These are phyloP conservation scores for Dendropsophus ebraccatus DNA, from an alignment of 2,113 vertebrate species.

Conservation along the genomic window DNA sequence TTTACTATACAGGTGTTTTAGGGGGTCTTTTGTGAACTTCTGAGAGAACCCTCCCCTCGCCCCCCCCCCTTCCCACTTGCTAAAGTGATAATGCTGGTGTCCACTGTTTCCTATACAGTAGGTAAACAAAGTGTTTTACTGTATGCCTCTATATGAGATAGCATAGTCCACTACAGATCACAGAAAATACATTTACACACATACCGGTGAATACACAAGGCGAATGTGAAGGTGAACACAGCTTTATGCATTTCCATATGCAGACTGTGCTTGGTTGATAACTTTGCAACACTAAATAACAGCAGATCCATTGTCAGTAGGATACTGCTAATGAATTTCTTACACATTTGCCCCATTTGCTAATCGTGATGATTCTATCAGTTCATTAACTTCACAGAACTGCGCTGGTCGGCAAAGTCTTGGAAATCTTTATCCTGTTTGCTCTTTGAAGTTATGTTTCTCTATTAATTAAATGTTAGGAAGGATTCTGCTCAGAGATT, in stretches of 20 bases:
- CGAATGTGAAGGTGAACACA: no score
- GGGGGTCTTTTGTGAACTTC: no score
- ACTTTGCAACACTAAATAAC: constrained; percentile 9
- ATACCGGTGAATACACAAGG: no score
- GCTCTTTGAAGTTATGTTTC: constrained; percentile 17
- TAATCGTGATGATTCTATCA: constrained; percentile 10
- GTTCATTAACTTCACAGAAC: constrained; percentile 43
- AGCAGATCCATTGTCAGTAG: constrained; percentile 18
- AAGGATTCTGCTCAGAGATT: background rate
- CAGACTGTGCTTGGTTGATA: background rate
- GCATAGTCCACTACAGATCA: no score
- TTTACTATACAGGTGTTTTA: no score
- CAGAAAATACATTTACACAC: no score
- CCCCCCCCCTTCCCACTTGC: no score
- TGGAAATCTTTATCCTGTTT: background rate
- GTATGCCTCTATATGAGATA: no score
- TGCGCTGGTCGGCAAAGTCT: background rate
- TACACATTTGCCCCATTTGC: constrained; percentile 32
- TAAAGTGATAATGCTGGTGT: no score
- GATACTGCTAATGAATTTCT: constrained; percentile 32
- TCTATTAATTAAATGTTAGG: constrained; percentile 20
- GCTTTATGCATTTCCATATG: background rate
- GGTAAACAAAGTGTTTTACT: no score
- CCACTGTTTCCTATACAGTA: no score
- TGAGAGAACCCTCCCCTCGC: no score